Conservation (phyloP, 2,888 invertebrate species). For the Apotomis turbidana region DNA sequence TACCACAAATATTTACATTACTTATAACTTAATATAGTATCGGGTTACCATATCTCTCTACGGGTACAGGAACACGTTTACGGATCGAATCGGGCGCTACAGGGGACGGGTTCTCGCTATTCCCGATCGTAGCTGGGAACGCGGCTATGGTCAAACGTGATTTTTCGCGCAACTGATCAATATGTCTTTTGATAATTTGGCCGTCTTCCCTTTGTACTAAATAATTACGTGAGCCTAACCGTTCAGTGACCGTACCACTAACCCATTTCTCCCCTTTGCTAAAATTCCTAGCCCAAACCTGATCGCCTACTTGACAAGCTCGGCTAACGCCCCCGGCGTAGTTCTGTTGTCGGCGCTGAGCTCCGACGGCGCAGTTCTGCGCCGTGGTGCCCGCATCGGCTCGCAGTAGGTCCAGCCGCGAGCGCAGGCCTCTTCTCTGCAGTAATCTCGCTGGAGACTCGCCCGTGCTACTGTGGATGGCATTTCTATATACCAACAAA, state of each 20-base stretch:
- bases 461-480: neutral
- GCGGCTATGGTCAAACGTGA: neutral
- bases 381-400: too few relatives aligned
- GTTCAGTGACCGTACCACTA: too few relatives aligned
- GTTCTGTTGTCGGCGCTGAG: too few relatives aligned
- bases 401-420: neutral
- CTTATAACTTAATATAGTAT: neutral
- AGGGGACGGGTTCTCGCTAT: neutral
- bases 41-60: neutral
- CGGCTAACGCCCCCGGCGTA: too few relatives aligned
- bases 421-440: conserved; percentile 1
- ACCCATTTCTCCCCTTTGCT: too few relatives aligned
- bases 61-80: neutral
- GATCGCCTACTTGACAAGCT: too few relatives aligned
- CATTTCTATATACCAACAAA: neutral
- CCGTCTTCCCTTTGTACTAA: neutral
- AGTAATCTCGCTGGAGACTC: neutral
- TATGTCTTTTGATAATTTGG: neutral
- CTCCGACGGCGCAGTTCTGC: too few relatives aligned
- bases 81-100: neutral
- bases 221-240: too few relatives aligned
- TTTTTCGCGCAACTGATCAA: neutral
- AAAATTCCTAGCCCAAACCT: too few relatives aligned
- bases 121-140: neutral
- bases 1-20: too few relatives aligned